Base-by-base conservation (phyloP, 2,888 invertebrate genomes). In the Drosophila affinis region DNA sequence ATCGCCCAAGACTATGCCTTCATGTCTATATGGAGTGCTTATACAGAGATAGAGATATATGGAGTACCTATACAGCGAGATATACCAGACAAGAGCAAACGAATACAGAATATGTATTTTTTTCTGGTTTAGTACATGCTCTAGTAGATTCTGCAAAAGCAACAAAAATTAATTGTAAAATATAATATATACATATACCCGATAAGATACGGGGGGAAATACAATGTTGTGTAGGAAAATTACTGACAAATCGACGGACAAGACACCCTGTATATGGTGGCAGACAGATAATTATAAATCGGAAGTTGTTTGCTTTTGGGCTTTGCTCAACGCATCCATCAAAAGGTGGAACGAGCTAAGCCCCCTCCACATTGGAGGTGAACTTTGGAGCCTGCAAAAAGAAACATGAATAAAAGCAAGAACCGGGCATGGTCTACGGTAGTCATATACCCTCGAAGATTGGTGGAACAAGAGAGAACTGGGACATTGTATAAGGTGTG, bases 301-400 rank as follows among this genome's bases (percentile, higher is more conserved):
- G 81, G 81, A 81, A 81, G 80, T 81, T 83, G 63, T 82, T 82
- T 79, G 69, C 73, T 7, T 60, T 64, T 53, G 29, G 78, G 75
- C 81, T 82, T 73, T 65, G 18, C n/a, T 24, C 34, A 56, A 73
- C 63, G 65, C 69, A 79, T 76, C 81, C 77, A 81, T 81, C 81
- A 78, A 73, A 47, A 54, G 64, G 61, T 62, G 60, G 52, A 63
- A 51, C 57, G 32, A 70, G 21, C 63, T 73, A 81, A 81, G 77
- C 82, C 64, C 52, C 55, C 17, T 29, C 52, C 17, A 32, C 24
- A 10, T 39, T n/a, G 39, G n/a, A 39, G 17, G 10, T 61, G 76
- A 69, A 77, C 81, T 71, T 81, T 81, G 80, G 70, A 75, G 69
- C 47, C 58, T 49, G 69, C 62, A 49, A 51, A 65, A 70, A 54